These are phyloP conservation scores for Lepidothrix coronata DNA, from an alignment of 2,113 vertebrate species.

Conservation along the genomic window DNA sequence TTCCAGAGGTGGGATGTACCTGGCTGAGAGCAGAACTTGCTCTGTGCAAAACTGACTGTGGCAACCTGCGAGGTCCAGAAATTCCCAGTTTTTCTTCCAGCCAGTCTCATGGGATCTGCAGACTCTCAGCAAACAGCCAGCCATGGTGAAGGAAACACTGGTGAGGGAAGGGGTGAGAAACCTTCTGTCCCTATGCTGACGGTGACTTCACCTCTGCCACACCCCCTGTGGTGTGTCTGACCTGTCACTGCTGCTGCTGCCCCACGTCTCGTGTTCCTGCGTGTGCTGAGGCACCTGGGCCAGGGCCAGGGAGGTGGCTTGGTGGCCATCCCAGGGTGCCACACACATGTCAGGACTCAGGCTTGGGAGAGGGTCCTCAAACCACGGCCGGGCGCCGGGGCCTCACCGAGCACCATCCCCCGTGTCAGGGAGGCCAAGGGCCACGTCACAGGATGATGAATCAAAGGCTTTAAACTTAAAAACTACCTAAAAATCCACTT, in stretches of 20 bases:
- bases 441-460: background rate
- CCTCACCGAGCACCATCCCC: background rate
- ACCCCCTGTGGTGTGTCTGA: background rate
- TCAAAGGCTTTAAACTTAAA: conserved; percentile 26
- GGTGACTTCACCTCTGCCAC: background rate
- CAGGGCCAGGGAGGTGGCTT: rapidly evolving
- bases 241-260: rapidly evolving
- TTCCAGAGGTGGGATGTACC: background rate
- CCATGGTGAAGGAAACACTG: rapidly evolving
- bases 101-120: background rate
- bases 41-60: background rate
- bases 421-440: background rate
- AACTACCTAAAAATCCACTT: background rate
- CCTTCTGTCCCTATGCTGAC: background rate
- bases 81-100: background rate
- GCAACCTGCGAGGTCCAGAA: background rate
- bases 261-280: rapidly evolving
- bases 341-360: rapidly evolving
- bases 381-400: rapidly evolving
- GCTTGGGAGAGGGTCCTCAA: background rate
- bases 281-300: rapidly evolving
- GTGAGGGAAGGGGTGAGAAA: background rate
- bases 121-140: background rate
- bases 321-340: background rate
- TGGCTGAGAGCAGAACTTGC: background rate